Percentiles rank a stretch among this genome's conserved stretches.
Conservation (phyloP, 1,140 invertebrate genomes). For the Homalodisca vitripennis region DNA sequence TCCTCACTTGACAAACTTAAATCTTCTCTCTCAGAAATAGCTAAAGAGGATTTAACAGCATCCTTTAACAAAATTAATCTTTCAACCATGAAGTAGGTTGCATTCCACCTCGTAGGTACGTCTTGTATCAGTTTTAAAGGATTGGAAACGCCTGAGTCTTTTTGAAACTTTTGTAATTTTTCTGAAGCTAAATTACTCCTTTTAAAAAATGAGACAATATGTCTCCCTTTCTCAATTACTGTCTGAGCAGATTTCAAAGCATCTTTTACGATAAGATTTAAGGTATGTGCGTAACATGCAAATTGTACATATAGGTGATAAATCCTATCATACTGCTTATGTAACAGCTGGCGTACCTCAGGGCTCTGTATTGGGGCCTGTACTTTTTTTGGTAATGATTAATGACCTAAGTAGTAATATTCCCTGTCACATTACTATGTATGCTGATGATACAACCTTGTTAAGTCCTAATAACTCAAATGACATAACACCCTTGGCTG, state of each 20-base stretch:
- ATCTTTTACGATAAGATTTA: constrained; percentile 35
- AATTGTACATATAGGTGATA: too few species aligned
- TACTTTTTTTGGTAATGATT: too few species aligned
- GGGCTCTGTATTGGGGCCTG: too few species aligned
- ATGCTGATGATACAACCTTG: too few species aligned
- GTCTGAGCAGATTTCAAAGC: constrained; percentile 10
- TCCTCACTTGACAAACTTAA: too few species aligned
- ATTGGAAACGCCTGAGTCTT: background rate
- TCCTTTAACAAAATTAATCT: constrained; percentile 43
- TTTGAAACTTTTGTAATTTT: constrained; percentile 21
- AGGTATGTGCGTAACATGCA: constrained; percentile 37
- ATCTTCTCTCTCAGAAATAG: constrained; percentile 43
- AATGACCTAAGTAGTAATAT: too few species aligned
- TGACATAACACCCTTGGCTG: too few species aligned
- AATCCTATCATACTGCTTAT: too few species aligned
- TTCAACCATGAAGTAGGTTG: constrained; percentile 46
- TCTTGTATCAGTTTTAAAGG: constrained; percentile 43
- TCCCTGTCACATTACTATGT: too few species aligned
- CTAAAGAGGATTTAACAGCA: constrained; percentile 42
- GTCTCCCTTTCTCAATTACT: constrained; percentile 13
- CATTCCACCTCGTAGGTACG: constrained; percentile 46
- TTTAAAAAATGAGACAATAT: constrained; percentile 20
- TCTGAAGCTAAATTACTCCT: background rate
- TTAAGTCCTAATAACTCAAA: too few species aligned
- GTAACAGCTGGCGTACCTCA: too few species aligned